Conservation (phyloP, 2,797 vertebrate genomes). For the Microtus agrestis region DNA sequence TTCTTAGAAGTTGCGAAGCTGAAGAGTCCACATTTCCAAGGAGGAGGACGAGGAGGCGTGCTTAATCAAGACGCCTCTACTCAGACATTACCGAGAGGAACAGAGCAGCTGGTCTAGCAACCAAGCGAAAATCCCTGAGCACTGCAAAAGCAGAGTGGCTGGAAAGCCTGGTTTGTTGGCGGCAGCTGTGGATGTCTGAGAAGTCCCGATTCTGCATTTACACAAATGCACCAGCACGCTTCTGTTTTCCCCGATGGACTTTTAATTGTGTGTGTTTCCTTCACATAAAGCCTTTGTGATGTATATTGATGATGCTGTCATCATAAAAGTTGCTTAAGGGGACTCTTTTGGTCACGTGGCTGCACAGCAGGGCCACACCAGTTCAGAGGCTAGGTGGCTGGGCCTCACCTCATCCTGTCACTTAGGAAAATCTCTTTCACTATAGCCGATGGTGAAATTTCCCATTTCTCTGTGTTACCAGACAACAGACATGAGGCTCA, state of each 20-base stretch:
- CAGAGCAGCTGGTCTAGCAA: constrained; percentile 72
- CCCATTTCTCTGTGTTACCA: neutral
- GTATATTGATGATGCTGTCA: constrained; percentile 54
- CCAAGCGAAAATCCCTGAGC: constrained; percentile 68
- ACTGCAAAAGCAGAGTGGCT: constrained; percentile 65
- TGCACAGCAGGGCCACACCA: fast-evolving
- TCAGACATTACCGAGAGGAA: constrained; percentile 30
- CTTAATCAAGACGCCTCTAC: constrained; percentile 60
- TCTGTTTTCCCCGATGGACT: constrained; percentile 70
- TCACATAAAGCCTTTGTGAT: constrained; percentile 44
- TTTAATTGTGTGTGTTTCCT: constrained; percentile 71
- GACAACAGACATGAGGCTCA: neutral
- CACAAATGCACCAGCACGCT: constrained; percentile 61
- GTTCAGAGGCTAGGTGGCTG: neutral
- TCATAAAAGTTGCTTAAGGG: constrained; percentile 64
- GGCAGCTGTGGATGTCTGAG: constrained; percentile 61
- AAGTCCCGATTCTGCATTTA: constrained; percentile 60
- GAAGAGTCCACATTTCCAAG: constrained; percentile 45
- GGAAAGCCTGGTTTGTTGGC: constrained; percentile 15
- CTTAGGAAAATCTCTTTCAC: neutral
- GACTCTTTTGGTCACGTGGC: constrained; percentile 6
- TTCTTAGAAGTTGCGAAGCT: neutral
- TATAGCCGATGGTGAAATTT: neutral
- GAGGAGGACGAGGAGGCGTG: neutral
- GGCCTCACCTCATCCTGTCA: neutral